Evolutionary conservation across 2,888 invertebrate species (phyloP).

Genomic region (Limenitis camilla): DNA sequence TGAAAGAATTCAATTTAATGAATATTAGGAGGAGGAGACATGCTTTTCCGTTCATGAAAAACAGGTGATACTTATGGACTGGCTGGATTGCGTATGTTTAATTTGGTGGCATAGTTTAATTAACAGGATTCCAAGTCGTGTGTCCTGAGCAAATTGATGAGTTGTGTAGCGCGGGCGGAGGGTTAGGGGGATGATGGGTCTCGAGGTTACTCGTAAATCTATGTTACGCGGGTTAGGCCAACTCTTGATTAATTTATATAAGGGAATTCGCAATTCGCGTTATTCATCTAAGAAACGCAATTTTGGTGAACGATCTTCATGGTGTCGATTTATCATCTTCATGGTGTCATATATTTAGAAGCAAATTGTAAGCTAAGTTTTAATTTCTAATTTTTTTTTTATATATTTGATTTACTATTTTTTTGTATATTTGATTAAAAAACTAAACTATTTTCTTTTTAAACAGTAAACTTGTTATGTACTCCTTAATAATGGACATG

Average conservation of each 20-base stretch:
- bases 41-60: no score
- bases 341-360: no score
- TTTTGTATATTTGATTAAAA: no score
- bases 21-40: no score
- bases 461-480: no score
- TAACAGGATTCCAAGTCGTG: constrained; percentile 60
- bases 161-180: constrained; percentile 46
- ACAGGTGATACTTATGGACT: constrained; percentile 19
- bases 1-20: no score
- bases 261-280: constrained; percentile 49
- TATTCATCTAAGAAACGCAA: constrained; percentile 46
- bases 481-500: no score
- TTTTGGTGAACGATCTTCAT: background rate
- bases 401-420: no score
- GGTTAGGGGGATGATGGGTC: constrained; percentile 21
- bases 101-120: constrained; percentile 66
- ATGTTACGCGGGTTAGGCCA: constrained; percentile 47
- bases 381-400: no score
- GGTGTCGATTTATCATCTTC: no score
- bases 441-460: no score
- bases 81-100: constrained; percentile 40
- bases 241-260: constrained; percentile 63
- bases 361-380: no score
- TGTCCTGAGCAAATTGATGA: constrained; percentile 67
- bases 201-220: constrained; percentile 56